Conservation (phyloP, 2,797 vertebrate genomes). For the Argentina silus region DNA sequence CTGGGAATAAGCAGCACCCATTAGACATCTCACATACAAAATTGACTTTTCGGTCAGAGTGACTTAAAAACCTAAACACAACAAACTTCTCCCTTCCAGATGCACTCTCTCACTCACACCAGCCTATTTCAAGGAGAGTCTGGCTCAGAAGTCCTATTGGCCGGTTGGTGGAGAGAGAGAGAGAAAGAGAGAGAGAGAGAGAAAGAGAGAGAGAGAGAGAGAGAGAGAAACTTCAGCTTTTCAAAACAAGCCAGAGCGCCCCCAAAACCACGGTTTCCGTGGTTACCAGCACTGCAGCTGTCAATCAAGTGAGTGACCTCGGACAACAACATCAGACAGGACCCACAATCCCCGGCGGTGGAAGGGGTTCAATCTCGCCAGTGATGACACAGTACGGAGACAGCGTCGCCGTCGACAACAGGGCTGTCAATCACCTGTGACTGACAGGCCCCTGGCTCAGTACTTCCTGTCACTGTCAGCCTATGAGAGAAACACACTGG, state of each 20-base stretch:
- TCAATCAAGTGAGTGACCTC: slow-evolving; percentile 9
- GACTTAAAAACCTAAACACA: slow-evolving; percentile 7
- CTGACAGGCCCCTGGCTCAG: background rate
- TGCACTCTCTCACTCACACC: background rate
- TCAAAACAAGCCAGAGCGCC: background rate
- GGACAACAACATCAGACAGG: slow-evolving; percentile 7
- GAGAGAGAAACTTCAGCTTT: background rate
- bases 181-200: background rate
- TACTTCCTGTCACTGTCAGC: slow-evolving; percentile 1
- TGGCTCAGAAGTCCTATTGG: background rate
- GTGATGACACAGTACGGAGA: background rate
- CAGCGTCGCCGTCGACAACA: background rate
- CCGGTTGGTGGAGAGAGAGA: background rate
- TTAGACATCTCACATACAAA: slow-evolving; percentile 34
- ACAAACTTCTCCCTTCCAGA: background rate
- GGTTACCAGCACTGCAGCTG: slow-evolving; percentile 2
- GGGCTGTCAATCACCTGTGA: background rate
- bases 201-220: background rate
- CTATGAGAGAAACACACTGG: no score
- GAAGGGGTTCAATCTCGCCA: background rate
- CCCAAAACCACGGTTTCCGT: background rate
- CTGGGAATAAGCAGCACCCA: background rate
- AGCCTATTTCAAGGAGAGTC: slow-evolving; percentile 1
- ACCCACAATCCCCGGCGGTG: slow-evolving; percentile 3
- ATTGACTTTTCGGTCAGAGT: background rate